Percentiles rank a stretch among this genome's conserved stretches.
phyloP scores from a whole-genome alignment of 2,113 vertebrate species.

The Tachuris rubrigastra region DNA sequence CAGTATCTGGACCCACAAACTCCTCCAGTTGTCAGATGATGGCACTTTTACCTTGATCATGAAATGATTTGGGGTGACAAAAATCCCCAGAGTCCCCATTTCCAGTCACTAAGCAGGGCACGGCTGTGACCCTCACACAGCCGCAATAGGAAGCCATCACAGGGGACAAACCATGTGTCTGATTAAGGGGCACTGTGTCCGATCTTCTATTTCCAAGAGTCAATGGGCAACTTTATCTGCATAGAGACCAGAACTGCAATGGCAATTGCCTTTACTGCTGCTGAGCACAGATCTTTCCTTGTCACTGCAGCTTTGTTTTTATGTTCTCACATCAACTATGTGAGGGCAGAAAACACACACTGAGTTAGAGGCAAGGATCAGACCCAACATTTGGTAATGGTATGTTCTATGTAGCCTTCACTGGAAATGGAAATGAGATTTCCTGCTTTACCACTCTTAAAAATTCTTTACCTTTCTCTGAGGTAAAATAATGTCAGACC shows the following conservation, averaged over 20 bases:
- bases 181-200: background rate
- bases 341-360: background rate
- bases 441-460: background rate
- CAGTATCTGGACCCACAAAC: background rate
- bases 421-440: background rate
- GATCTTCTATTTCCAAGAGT: background rate
- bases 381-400: background rate
- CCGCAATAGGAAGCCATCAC: accelerated
- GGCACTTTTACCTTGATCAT: background rate
- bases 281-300: background rate
- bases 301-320: background rate
- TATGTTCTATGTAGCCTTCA: background rate
- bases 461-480: background rate
- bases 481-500: background rate
- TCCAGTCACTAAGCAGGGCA: accelerated
- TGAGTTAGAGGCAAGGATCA: background rate
- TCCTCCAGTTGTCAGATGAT: background rate
- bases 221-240: background rate
- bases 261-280: background rate
- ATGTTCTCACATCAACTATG: background rate
- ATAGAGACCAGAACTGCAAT: background rate
- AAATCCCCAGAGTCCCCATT: too few relatives aligned
- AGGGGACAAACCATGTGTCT: background rate
- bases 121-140: accelerated
- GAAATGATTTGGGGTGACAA: background rate